A percentile compares a stretch with the other conserved stretches of the same genome.
Conservation (phyloP, 2,888 invertebrate species). For the Meganola albula region DNA sequence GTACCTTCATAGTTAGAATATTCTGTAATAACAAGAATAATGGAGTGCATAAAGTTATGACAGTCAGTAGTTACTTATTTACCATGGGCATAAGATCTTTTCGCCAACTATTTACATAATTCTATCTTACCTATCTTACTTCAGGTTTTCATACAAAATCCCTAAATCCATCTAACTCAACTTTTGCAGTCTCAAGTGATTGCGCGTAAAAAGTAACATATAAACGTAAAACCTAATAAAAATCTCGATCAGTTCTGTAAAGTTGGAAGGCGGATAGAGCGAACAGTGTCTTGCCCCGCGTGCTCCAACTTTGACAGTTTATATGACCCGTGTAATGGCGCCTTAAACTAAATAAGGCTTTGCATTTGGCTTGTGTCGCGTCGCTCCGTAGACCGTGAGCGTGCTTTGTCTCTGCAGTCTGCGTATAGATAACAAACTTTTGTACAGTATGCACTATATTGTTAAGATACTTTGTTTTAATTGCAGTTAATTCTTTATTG, state of each 20-base stretch:
- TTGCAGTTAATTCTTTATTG: too few species aligned
- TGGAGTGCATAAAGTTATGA: too few species aligned
- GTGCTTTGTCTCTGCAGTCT: conserved; percentile 54
- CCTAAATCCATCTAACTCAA: too few species aligned
- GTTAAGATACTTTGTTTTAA: too few species aligned
- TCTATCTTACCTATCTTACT: too few species aligned
- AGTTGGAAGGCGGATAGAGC: conserved; percentile 36
- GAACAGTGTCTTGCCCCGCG: conserved; percentile 43
- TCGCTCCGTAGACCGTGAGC: conserved; percentile 41
- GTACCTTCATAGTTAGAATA: too few species aligned
- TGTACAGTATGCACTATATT: too few species aligned
- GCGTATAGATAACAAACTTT: conserved; percentile 54
- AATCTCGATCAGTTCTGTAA: conserved; percentile 45
- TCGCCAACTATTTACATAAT: too few species aligned
- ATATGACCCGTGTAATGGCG: conserved; percentile 76
- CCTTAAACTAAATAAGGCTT: conserved; percentile 75
- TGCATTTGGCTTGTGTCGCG: conserved; percentile 64
- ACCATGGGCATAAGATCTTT: too few species aligned
- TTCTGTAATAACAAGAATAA: too few species aligned
- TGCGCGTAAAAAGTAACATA: conserved; percentile 37
- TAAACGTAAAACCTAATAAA: conserved; percentile 45
- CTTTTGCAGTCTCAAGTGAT: conserved; percentile 8
- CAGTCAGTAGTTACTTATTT: too few species aligned
- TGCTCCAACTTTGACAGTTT: conserved; percentile 72
- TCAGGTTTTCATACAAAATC: too few species aligned